These are phyloP conservation scores for Latrodectus hesperus DNA, from an alignment of 2,888 invertebrate genomes.

Conservation along the genomic window DNA sequence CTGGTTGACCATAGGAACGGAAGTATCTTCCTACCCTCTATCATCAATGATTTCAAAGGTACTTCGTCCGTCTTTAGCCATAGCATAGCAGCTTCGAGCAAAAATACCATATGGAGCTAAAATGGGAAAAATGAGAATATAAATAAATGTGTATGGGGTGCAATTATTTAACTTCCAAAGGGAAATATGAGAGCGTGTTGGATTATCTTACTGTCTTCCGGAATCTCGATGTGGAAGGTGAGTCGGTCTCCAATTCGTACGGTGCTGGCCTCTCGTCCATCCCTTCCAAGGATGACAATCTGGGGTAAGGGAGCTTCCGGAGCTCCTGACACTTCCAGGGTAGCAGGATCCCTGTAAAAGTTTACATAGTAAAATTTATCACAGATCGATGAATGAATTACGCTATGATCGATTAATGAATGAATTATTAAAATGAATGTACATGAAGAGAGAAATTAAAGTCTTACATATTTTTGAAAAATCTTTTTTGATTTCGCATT, in stretches of 20 bases:
- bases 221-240: conserved; percentile 95
- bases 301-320: conserved; percentile 95
- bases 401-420: too few species aligned
- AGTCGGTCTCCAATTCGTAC: conserved; percentile 95
- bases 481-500: too few species aligned
- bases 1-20: neutral
- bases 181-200: neutral
- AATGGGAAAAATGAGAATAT: conserved; percentile 70
- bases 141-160: neutral
- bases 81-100: conserved; percentile 95
- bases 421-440: too few species aligned
- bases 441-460: too few species aligned
- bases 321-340: conserved; percentile 95
- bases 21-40: conserved; percentile 81
- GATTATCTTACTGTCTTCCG: conserved; percentile 91
- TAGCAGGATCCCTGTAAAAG: conserved; percentile 87
- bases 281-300: conserved; percentile 90
- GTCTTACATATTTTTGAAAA: too few species aligned
- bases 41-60: conserved; percentile 97
- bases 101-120: conserved; percentile 96
- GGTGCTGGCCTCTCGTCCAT: conserved; percentile 91
- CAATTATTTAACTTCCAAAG: neutral
- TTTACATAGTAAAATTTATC: neutral
- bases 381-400: too few species aligned
- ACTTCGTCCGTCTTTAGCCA: conserved; percentile 97